phyloP scores from a whole-genome alignment of 2,113 vertebrate genomes.

The Steatornis caripensis region DNA sequence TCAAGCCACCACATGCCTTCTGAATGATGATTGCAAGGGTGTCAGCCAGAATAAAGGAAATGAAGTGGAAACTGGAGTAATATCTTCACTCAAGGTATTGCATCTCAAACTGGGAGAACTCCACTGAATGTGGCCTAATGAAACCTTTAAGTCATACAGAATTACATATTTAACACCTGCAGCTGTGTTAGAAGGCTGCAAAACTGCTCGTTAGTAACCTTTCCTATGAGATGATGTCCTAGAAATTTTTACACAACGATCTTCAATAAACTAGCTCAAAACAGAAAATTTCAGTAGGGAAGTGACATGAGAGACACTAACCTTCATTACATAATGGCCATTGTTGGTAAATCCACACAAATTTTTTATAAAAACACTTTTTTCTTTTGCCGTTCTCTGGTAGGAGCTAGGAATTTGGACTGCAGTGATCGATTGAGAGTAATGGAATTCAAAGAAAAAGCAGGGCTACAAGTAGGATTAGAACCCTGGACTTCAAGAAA shows the following conservation, averaged over 20 bases:
- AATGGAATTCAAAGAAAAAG: not conserved
- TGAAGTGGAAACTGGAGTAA: not conserved
- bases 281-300: not conserved
- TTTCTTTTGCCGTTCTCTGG: not conserved
- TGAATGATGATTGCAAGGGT: not conserved
- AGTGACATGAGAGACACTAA: not conserved
- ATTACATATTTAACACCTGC: not conserved
- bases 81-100: not conserved
- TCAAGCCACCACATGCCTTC: not conserved
- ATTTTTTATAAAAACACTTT: not conserved
- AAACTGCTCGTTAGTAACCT: not conserved
- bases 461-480: too few species aligned
- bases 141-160: not conserved
- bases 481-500: too few species aligned
- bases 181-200: not conserved
- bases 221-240: not conserved
- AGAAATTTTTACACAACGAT: not conserved
- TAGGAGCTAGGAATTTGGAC: not conserved
- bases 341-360: not conserved
- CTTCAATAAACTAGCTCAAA: not conserved
- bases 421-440: not conserved
- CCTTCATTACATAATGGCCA: not conserved
- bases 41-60: conserved; percentile 2
- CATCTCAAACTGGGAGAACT: not conserved
- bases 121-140: not conserved